These are phyloP conservation scores for Brachyistius frenatus DNA, from an alignment of 2,113 vertebrate genomes.

Conservation along the genomic window DNA sequence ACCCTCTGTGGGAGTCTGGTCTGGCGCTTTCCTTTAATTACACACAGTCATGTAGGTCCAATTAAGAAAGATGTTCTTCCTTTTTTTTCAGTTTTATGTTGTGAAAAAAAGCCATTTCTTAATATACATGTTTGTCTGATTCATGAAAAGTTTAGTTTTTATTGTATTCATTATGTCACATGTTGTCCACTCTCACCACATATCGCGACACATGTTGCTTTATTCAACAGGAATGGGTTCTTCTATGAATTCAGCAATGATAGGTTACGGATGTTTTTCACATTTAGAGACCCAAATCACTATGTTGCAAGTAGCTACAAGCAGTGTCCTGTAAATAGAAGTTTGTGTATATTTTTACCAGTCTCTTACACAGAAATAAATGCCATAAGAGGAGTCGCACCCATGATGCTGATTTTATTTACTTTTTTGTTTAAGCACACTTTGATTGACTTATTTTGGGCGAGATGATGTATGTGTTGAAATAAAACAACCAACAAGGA, in stretches of 20 bases:
- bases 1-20: conserved; percentile 69
- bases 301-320: conserved; percentile 15
- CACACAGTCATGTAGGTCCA: conserved; percentile 53
- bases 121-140: background rate
- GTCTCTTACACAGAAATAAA: conserved; percentile 33
- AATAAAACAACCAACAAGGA: conserved; percentile 18
- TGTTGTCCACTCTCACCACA: too few species aligned
- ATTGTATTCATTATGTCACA: too few species aligned
- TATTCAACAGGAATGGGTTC: background rate
- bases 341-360: conserved; percentile 31
- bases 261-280: conserved; percentile 27
- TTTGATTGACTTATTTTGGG: conserved; percentile 8
- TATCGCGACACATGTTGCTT: background rate
- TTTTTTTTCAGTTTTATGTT: conserved; percentile 38
- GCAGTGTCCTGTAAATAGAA: conserved; percentile 36
- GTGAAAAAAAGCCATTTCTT: conserved; percentile 9
- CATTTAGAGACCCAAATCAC: conserved; percentile 22
- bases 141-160: too few species aligned
- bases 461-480: background rate
- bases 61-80: conserved; percentile 39
- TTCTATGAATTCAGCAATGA: background rate
- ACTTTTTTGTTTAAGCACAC: conserved; percentile 1
- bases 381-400: conserved; percentile 22
- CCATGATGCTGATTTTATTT: conserved; percentile 14
- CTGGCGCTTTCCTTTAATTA: conserved; percentile 68